These are phyloP conservation scores for Odontomachus brunneus DNA, from an alignment of 1,140 invertebrate genomes.

Conservation along the genomic window DNA sequence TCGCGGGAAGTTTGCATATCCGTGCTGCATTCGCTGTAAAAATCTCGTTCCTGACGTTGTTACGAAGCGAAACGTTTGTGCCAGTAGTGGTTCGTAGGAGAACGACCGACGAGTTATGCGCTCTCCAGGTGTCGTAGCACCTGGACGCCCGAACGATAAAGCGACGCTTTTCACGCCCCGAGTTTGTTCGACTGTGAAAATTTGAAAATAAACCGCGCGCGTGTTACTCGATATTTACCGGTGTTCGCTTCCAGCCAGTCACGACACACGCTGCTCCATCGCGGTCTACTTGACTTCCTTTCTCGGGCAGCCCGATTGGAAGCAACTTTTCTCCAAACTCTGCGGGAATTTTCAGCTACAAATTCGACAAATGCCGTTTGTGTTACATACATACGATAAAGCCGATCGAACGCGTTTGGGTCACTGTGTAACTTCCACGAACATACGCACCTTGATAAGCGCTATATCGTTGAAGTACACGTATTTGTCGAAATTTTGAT, in stretches of 20 bases:
- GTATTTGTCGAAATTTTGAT: conserved; percentile 71
- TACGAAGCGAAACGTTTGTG: conserved; percentile 10
- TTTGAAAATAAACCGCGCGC: conserved; percentile 11
- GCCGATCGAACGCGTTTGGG: not conserved
- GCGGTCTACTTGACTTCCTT: conserved; percentile 49
- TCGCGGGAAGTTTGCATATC: conserved; percentile 43
- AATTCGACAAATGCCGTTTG: conserved; percentile 41
- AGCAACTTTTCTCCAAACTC: conserved; percentile 75
- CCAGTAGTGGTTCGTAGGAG: not conserved
- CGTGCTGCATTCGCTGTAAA: conserved; percentile 27
- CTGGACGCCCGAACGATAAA: conserved; percentile 24
- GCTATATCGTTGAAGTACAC: conserved; percentile 84
- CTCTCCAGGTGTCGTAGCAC: conserved; percentile 9
- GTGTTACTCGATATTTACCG: conserved; percentile 55
- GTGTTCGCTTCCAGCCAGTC: conserved; percentile 86
- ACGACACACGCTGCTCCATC: conserved; percentile 80
- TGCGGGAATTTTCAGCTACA: conserved; percentile 67
- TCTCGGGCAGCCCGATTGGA: conserved; percentile 73
- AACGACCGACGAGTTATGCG: conserved; percentile 1
- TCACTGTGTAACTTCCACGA: not conserved
- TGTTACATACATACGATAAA: not conserved
- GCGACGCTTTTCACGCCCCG: not conserved
- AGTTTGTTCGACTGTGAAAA: conserved; percentile 1
- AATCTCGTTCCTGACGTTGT: conserved; percentile 6
- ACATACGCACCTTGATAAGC: conserved; percentile 79